Conservation (phyloP, 1,140 invertebrate species). For the Melipona quadrifasciata region DNA sequence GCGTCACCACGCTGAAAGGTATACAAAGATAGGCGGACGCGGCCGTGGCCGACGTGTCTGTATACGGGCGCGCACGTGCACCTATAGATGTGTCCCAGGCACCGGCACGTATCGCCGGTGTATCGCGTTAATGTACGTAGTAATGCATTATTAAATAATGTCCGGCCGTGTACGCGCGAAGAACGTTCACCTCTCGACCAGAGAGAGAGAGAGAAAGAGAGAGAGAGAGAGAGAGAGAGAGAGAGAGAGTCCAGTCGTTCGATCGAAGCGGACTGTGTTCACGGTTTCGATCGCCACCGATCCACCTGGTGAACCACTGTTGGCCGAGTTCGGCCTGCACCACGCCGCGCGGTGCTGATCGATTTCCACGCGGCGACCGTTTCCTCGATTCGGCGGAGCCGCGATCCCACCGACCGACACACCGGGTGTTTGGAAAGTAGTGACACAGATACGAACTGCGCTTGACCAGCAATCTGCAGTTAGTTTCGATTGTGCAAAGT, state of each 20-base stretch:
- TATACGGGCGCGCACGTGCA: constrained; percentile 15
- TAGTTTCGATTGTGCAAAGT: not conserved
- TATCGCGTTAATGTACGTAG: constrained; percentile 69
- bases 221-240: not conserved
- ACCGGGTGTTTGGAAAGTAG: constrained; percentile 30
- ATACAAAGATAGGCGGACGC: constrained; percentile 55
- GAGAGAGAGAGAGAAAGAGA: not conserved
- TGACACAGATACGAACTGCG: not conserved
- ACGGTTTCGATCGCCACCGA: constrained; percentile 59
- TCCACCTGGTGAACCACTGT: constrained; percentile 58
- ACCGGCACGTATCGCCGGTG: constrained; percentile 61
- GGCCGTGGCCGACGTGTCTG: constrained; percentile 2
- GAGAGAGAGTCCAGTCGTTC: constrained; percentile 1
- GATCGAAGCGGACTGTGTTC: constrained; percentile 38
- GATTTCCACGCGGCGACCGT: constrained; percentile 49
- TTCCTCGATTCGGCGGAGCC: constrained; percentile 39
- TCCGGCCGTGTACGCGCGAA: constrained; percentile 63
- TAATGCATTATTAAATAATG: constrained; percentile 72
- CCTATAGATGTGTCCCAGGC: constrained; percentile 37
- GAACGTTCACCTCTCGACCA: constrained; percentile 66
- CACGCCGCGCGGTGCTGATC: constrained; percentile 30
- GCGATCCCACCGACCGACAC: constrained; percentile 36
- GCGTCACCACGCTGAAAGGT: constrained; percentile 70
- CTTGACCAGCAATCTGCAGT: not conserved
- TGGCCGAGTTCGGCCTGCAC: constrained; percentile 60